Evolutionary conservation across 2,797 vertebrate genomes (phyloP), one percentile per base, ranked within the genome.

Genomic region (Acipenser transmontanus): DNA sequence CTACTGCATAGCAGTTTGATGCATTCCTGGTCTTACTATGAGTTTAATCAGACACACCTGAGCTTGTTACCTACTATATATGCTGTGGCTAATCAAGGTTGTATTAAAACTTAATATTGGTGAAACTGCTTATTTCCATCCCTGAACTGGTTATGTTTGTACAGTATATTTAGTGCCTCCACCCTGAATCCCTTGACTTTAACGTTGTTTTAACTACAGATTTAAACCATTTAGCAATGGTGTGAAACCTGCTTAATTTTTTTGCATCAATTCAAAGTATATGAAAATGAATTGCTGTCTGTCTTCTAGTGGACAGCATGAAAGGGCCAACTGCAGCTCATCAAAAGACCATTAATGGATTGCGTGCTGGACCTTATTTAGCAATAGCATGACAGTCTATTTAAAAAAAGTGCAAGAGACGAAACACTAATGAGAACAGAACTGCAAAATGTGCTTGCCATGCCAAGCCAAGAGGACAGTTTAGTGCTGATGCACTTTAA

Each of bases 341-440:
- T 80, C 80, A 81, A 78, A 78, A 78, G 74, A 64, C 81, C 84
- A 85, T 83, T 85, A 82, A 75, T 76, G 77, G 80, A 74, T 78
- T 79, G 73, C 73, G 78, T 82, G 74, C 73, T 7, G 12, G 8
- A 54, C 47, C 11, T n/a, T 34, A 60, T 66, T 66, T 14, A 14
- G 12, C 34, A 59, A 11, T 49, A 48, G 8, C 6, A n/a, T 57
- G 10, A 20, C 1, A 51, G 7, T 7, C 47, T 34, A 11, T 66
- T 66, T 66, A 50, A 47, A 54, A 34, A 59, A 66, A 8, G 8
- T 49, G 54, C 65, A 66, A 59, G 54, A 8, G 17, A 34, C 10
- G 17, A 61, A 61, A 17, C 60, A 61, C 20, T 61, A 61, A 61
- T 61, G 60, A 61, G 60, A 61, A 61, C 14, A 20, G 47, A 59